Conservation (phyloP, 1,140 invertebrate species). For the Stratiolaelaps scimitus region DNA sequence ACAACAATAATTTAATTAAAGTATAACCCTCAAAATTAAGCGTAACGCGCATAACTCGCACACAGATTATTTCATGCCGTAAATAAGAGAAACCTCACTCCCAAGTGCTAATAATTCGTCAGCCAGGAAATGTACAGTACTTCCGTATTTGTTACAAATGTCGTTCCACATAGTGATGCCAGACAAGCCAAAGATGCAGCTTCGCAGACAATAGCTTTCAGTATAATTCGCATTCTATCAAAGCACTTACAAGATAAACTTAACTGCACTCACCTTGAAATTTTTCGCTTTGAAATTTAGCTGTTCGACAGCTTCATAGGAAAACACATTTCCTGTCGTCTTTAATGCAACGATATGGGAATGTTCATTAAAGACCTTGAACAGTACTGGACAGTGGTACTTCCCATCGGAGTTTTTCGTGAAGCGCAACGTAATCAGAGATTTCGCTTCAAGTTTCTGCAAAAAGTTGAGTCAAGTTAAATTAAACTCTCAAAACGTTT, state of each 20-base stretch:
- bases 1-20: not conserved
- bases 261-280: conserved; percentile 50
- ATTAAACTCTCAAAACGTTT: conserved; percentile 12
- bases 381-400: conserved; percentile 73
- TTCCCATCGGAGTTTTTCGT: conserved; percentile 64
- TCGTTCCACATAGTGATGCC: too few relatives aligned
- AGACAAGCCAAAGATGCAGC: too few relatives aligned
- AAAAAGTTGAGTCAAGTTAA: conserved; percentile 36
- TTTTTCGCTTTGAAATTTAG: conserved; percentile 88
- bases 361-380: conserved; percentile 86
- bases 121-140: too few relatives aligned
- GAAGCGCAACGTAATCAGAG: conserved; percentile 78
- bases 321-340: conserved; percentile 90
- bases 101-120: too few relatives aligned
- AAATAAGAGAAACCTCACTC: not conserved
- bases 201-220: too few relatives aligned
- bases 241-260: too few relatives aligned
- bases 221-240: too few relatives aligned
- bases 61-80: not conserved
- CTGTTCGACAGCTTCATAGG: conserved; percentile 87
- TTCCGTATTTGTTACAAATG: too few relatives aligned
- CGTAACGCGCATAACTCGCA: not conserved
- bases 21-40: not conserved
- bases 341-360: conserved; percentile 83
- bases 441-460: conserved; percentile 63